These are phyloP conservation scores for Sphecodes monilicornis DNA, from an alignment of 2,888 invertebrate species.

Conservation along the genomic window DNA sequence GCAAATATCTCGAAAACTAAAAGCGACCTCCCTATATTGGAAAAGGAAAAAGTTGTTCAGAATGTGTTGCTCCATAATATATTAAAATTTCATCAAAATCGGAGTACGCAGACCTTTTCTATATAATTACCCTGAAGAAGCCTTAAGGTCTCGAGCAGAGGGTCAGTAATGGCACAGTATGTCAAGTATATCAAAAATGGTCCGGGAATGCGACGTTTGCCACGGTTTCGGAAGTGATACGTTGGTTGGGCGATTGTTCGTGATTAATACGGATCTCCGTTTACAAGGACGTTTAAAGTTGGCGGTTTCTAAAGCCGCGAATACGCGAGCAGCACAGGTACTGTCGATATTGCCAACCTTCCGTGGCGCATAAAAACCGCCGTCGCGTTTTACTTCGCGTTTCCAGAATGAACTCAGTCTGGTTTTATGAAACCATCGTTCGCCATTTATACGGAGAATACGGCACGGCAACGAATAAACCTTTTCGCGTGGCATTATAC, in stretches of 20 bases:
- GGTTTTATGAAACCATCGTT: slow-evolving; percentile 56
- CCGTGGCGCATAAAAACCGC: slow-evolving; percentile 36
- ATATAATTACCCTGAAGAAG: too few species aligned
- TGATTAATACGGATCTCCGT: slow-evolving; percentile 10
- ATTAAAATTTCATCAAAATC: too few species aligned
- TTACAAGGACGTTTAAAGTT: slow-evolving; percentile 13
- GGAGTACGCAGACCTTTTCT: too few species aligned
- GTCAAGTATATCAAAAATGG: neutral
- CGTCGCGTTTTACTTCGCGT: slow-evolving; percentile 51
- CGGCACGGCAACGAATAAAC: slow-evolving; percentile 29
- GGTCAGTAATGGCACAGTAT: neutral
- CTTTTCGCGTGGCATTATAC: slow-evolving; percentile 38
- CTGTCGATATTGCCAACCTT: slow-evolving; percentile 43
- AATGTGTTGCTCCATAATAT: too few species aligned
- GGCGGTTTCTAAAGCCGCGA: slow-evolving; percentile 28
- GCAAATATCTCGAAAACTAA: too few species aligned
- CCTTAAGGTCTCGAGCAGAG: too few species aligned
- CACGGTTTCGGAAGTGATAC: neutral
- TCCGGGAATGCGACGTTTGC: too few species aligned
- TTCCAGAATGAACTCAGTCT: slow-evolving; percentile 36
- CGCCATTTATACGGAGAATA: slow-evolving; percentile 50
- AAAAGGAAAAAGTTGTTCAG: too few species aligned
- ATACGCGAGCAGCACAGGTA: slow-evolving; percentile 11
- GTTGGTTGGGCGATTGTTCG: neutral
- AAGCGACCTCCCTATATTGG: too few species aligned